A percentile compares a stretch with the other conserved stretches of the same genome.
phyloP scores from a whole-genome alignment of 1,140 invertebrate species.

The Colletes gigas region DNA sequence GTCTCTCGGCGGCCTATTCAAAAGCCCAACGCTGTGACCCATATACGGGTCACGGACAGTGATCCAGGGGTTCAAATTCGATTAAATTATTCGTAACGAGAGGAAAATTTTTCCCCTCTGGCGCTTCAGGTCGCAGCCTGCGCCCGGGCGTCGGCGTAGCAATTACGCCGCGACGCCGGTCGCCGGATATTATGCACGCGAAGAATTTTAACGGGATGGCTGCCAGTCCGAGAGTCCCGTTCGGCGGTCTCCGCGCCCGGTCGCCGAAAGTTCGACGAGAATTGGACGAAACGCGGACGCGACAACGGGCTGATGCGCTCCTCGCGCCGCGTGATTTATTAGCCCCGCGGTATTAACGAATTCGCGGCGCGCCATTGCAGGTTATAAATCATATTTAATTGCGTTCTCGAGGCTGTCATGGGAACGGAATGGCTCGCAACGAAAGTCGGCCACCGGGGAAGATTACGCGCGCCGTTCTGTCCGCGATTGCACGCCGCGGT shows the following conservation, averaged over 20 bases:
- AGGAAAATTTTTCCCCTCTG: not conserved
- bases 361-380: slow-evolving; percentile 4
- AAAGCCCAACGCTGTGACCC: too few species aligned
- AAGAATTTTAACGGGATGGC: slow-evolving; percentile 57
- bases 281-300: not conserved
- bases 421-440: not conserved
- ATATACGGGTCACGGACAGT: too few species aligned
- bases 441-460: slow-evolving; percentile 5
- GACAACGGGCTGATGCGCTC: not conserved
- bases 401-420: slow-evolving; percentile 21
- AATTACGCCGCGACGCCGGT: not conserved
- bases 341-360: slow-evolving; percentile 25
- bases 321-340: slow-evolving; percentile 29
- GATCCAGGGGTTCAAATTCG: too few species aligned
- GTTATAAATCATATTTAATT: slow-evolving; percentile 42
- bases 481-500: not conserved
- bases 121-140: not conserved
- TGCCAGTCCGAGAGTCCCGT: too few species aligned
- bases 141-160: not conserved
- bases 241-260: slow-evolving; percentile 2
- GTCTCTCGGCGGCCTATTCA: too few species aligned
- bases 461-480: not conserved
- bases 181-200: slow-evolving; percentile 48
- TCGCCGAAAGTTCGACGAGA: slow-evolving; percentile 2
- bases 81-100: too few species aligned